phyloP scores from a whole-genome alignment of 2,797 vertebrate species.

The Danio choprae region DNA sequence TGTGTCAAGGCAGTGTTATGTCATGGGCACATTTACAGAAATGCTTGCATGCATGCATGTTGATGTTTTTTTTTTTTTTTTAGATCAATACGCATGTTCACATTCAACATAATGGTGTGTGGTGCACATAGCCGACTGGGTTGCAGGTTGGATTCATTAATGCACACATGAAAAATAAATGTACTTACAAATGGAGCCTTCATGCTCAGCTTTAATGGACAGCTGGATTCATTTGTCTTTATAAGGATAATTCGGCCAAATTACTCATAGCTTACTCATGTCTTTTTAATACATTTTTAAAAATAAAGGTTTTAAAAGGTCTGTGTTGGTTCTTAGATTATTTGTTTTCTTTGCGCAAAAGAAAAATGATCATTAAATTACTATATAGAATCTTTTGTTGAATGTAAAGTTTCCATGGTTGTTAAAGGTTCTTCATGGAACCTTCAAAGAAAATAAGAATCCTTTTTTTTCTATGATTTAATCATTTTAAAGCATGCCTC shows the following conservation, averaged over 20 bases:
- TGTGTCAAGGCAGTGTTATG: background rate
- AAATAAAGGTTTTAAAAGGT: background rate
- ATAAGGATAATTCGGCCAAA: background rate
- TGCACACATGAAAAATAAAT: background rate
- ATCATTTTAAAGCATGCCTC: too few relatives aligned
- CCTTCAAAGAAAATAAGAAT: too few relatives aligned
- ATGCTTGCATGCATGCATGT: too few relatives aligned
- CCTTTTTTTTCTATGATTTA: too few relatives aligned
- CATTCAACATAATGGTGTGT: background rate
- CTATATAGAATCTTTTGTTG: too few relatives aligned
- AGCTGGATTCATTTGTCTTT: background rate
- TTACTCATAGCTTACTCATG: background rate
- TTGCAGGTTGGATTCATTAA: constrained; percentile 6
- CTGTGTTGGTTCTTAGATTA: background rate
- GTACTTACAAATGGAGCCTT: background rate
- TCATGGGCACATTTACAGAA: background rate
- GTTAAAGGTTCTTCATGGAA: too few relatives aligned
- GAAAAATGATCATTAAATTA: too few relatives aligned
- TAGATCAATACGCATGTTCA: constrained; percentile 10
- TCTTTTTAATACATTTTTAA: background rate
- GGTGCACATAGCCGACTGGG: background rate
- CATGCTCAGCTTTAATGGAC: background rate
- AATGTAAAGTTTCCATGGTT: too few relatives aligned
- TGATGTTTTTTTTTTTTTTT: too few relatives aligned
- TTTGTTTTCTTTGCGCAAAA: too few relatives aligned